Conservation (phyloP, 2,888 invertebrate genomes). For the Alcis repandata region DNA sequence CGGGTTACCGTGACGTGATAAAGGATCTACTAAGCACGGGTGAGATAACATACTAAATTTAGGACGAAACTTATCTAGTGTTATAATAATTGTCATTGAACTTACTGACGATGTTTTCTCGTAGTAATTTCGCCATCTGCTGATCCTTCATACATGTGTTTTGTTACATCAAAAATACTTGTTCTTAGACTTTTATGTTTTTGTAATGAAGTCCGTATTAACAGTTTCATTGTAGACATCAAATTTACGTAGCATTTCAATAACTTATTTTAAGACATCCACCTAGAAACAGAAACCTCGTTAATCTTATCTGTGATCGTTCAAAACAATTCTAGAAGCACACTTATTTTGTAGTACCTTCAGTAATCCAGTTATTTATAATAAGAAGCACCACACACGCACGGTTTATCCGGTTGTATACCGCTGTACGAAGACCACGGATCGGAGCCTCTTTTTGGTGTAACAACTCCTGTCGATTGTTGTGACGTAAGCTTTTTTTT, state of each 20-base stretch:
- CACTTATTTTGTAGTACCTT: neutral
- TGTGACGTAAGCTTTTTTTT: neutral
- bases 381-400: neutral
- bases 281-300: neutral
- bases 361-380: neutral
- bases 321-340: neutral
- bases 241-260: too few species aligned
- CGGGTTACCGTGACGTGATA: neutral
- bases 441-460: neutral
- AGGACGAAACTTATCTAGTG: slow-evolving; percentile 6
- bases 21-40: neutral
- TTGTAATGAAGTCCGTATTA: neutral
- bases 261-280: neutral
- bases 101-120: neutral
- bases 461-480: too few species aligned
- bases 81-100: slow-evolving; percentile 5
- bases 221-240: neutral
- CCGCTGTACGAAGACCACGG: neutral
- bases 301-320: neutral
- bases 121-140: neutral
- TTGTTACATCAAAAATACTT: slow-evolving; percentile 1
- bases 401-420: neutral
- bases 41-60: slow-evolving; percentile 7
- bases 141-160: neutral
- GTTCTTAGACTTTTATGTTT: neutral